phyloP scores from a whole-genome alignment of 2,888 invertebrate species.

The Drosophila atripex region DNA sequence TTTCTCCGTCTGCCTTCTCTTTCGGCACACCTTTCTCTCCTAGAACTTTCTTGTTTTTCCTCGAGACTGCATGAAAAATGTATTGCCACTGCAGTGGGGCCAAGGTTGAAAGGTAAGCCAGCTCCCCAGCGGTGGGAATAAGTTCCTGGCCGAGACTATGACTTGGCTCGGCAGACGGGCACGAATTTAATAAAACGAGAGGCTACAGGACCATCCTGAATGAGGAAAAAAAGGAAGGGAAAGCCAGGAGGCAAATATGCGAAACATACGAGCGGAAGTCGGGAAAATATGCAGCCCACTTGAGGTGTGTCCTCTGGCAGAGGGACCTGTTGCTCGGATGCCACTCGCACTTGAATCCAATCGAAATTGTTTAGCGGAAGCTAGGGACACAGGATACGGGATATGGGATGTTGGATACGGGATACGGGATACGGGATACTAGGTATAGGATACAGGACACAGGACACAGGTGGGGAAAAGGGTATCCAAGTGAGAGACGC shows the following conservation, averaged over 20 bases:
- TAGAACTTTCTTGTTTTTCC: constrained; percentile 13
- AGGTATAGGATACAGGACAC: not conserved
- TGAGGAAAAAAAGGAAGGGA: not conserved
- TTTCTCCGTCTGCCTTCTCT: not conserved
- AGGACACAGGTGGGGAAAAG: not conserved
- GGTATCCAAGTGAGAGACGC: constrained; percentile 4
- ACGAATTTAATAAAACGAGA: constrained; percentile 74
- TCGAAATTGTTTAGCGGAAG: constrained; percentile 46
- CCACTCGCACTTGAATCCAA: constrained; percentile 34
- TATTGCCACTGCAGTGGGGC: constrained; percentile 46
- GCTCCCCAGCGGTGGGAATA: constrained; percentile 28
- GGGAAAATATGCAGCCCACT: constrained; percentile 42
- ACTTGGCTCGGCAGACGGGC: constrained; percentile 54
- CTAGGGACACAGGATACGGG: constrained; percentile 13
- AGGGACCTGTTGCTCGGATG: constrained; percentile 55
- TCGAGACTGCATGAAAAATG: constrained; percentile 64
- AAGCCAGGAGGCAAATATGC: constrained; percentile 26
- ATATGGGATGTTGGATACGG: constrained; percentile 1
- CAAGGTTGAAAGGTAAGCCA: constrained; percentile 29
- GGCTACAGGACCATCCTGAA: constrained; percentile 1
- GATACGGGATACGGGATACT: not conserved
- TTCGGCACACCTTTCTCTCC: not conserved
- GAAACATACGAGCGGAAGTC: constrained; percentile 33
- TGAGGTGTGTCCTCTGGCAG: constrained; percentile 28
- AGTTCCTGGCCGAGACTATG: constrained; percentile 48